phyloP scores from a whole-genome alignment of 2,113 vertebrate species.

The Epinephelus cyanopodus region DNA sequence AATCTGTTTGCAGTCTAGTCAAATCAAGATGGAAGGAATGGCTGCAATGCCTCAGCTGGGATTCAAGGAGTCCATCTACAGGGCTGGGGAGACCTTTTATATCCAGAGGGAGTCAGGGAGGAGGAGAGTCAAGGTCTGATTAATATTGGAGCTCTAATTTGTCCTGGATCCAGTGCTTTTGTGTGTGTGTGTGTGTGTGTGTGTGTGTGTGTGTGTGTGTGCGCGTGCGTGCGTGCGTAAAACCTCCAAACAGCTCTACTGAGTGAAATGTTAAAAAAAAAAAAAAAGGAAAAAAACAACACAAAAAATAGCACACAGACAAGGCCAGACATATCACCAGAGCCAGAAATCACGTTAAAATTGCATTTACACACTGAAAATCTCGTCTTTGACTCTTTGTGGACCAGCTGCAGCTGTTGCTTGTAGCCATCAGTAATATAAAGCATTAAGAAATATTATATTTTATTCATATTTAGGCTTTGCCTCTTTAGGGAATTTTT shows the following conservation, averaged over 20 bases:
- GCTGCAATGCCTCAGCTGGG: neutral
- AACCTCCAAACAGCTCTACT: slow-evolving; percentile 7
- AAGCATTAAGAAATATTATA: neutral
- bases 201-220: neutral
- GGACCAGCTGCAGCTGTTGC: neutral
- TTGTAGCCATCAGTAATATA: slow-evolving; percentile 1
- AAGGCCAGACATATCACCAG: neutral
- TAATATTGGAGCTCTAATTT: slow-evolving; percentile 26
- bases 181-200: slow-evolving; percentile 1
- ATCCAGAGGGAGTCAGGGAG: slow-evolving; percentile 9
- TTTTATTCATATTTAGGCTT: neutral
- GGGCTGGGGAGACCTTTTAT: slow-evolving; percentile 18
- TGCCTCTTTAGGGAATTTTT: neutral
- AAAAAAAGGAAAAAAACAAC: neutral
- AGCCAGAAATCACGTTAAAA: neutral
- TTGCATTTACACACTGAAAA: neutral
- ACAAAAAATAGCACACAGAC: neutral
- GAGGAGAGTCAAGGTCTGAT: slow-evolving; percentile 21
- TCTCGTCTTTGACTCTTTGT: neutral
- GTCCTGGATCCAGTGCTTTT: neutral
- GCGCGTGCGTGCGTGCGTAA: neutral
- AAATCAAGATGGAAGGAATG: neutral
- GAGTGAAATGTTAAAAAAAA: neutral
- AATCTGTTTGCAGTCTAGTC: neutral
- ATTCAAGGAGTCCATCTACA: neutral